Evolutionary conservation across 2,797 vertebrate species (phyloP), one percentile per base, ranked within the genome.

Genomic region (Typhlichthys eigenmanni): DNA sequence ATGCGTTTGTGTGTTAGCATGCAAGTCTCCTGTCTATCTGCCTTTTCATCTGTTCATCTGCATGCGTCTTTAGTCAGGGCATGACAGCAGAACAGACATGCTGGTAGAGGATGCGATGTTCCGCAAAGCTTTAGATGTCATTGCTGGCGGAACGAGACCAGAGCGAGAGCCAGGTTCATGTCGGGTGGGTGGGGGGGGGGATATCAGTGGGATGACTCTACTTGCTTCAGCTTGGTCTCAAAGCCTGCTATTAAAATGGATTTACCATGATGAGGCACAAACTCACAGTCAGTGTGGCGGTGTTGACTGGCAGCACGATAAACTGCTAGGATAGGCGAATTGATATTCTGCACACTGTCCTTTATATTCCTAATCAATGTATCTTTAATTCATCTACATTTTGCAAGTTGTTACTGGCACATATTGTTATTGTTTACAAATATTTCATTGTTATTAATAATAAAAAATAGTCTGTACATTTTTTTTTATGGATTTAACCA

Each of bases 191-290:
- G 48, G 68, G 72, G 24, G 68, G 72, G 24, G 3, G 24, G 24
- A 24, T 24, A 24, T 24, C 47, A 3, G 67, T 19, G 71, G 74
- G 73, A 66, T 29, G 76, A 66, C 74, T 64, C 32, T 47, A 69
- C 70, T 70, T 24, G 70, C 69, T 78, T 62, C 69, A 71, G 78
- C 77, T 86, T 74, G 75, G 76, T 76, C 79, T 81, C 68, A 11
- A 9, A 9, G 64, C 66, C 62, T 72, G 58, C 29, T 72, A 68
- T 81, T 81, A 83, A 84, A 80, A 71, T 81, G 74, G 72, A 73
- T 80, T 68, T 54, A 74, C 68, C 14, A 19, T 54, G 69, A 68
- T 56, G 69, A 68, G 62, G 67, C n/a, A 13, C 55, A 70, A 24
- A 47, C 64, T 51, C 14, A 19, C 32, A 47, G 14, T 16, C 34